phyloP scores from a whole-genome alignment of 2,888 invertebrate genomes.

The Campoplex capitator region DNA sequence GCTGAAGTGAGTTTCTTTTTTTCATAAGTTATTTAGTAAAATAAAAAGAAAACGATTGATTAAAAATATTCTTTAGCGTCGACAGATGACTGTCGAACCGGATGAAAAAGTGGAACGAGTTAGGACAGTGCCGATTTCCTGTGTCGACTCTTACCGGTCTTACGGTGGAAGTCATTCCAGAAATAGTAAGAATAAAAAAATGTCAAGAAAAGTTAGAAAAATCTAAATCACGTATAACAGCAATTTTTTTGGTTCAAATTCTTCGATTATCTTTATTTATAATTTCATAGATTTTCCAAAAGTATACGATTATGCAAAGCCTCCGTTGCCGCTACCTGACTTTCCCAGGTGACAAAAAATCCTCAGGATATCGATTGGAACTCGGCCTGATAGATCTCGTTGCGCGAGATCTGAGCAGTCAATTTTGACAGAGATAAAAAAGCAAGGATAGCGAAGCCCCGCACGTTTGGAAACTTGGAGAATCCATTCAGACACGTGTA shows the following conservation, averaged over 20 bases:
- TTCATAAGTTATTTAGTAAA: not conserved
- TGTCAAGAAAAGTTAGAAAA: not conserved
- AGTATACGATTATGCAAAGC: constrained; percentile 70
- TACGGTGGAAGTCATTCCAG: constrained; percentile 70
- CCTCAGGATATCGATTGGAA: not conserved
- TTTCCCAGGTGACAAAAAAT: constrained; percentile 74
- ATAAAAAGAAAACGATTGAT: not conserved
- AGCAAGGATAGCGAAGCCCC: not conserved
- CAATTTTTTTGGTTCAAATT: not conserved
- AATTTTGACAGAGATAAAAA: not conserved
- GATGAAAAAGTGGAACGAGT: constrained; percentile 72
- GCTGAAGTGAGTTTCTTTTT: constrained; percentile 49
- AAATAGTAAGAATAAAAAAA: constrained; percentile 69
- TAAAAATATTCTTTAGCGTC: constrained; percentile 42
- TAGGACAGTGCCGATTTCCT: constrained; percentile 72
- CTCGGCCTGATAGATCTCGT: not conserved
- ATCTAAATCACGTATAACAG: not conserved
- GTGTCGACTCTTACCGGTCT: constrained; percentile 76
- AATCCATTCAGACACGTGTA: constrained; percentile 51
- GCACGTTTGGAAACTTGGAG: not conserved
- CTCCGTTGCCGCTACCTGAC: constrained; percentile 77
- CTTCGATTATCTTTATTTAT: not conserved
- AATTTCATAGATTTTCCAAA: constrained; percentile 69
- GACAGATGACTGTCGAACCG: constrained; percentile 65
- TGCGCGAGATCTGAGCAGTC: constrained; percentile 8